Evolutionary conservation across 2,888 invertebrate species (phyloP).

Genomic region (Dioctria rufipes): DNA sequence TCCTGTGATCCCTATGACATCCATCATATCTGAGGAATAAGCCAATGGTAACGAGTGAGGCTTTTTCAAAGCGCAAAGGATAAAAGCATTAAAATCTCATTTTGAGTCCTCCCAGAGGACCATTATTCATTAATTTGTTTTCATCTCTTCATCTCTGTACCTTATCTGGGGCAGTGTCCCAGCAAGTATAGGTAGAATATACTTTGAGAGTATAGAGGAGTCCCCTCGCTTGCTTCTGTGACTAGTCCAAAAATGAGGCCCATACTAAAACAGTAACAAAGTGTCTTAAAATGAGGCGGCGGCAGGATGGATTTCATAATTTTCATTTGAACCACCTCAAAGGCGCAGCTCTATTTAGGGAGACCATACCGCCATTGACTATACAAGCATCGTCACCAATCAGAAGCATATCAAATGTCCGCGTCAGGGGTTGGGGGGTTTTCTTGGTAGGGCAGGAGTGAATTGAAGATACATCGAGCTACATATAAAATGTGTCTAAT

Average conservation of each 20-base stretch:
- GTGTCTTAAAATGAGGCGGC: constrained; percentile 34
- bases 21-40: constrained; percentile 50
- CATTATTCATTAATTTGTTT: constrained; percentile 57
- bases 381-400: constrained; percentile 45
- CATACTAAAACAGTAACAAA: constrained; percentile 15
- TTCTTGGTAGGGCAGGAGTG: neutral
- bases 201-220: neutral
- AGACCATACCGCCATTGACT: constrained; percentile 26
- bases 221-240: neutral
- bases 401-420: constrained; percentile 53
- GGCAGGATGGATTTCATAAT: constrained; percentile 48
- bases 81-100: constrained; percentile 57
- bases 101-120: constrained; percentile 54
- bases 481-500: constrained; percentile 59
- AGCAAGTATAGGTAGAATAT: constrained; percentile 33
- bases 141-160: constrained; percentile 54
- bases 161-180: constrained; percentile 51
- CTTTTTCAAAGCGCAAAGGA: constrained; percentile 55
- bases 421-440: neutral
- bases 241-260: constrained; percentile 13
- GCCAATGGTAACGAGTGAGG: constrained; percentile 53
- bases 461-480: constrained; percentile 39
- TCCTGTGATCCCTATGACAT: constrained; percentile 52
- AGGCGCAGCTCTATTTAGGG: constrained; percentile 6
- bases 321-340: constrained; percentile 45